Evolutionary conservation across 1,140 invertebrate species (phyloP), one percentile per base, ranked within the genome.

Genomic region (Drosophila suzukii): DNA sequence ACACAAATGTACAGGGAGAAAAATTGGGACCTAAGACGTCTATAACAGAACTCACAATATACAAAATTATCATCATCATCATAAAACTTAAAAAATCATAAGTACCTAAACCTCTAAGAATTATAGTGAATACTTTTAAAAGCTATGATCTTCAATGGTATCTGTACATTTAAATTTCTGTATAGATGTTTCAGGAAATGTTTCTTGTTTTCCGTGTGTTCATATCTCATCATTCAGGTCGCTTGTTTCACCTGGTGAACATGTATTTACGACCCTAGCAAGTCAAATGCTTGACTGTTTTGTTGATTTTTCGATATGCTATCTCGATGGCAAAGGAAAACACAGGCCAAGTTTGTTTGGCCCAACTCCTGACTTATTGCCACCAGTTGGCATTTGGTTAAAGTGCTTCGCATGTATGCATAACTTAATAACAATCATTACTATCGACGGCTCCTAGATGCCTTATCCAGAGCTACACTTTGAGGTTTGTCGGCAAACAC

Each of bases 351-450:
- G 39, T 61, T 61, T 55, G 55, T 78, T 71, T 66, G 56, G 57
- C 57, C 63, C 65, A 58, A 34, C 59, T 60, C 74, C 67, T 85
- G 81, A 68, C 54, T 70, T 84, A 74, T 55, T 46, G 49, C 55
- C 53, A 63, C 44, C 74, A 71, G 81, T 78, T 81, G 65, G 41
- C 70, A 78, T 77, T 75, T 65, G 60, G 66, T 78, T 79, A 61
- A 78, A 85, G 82, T 75, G 78, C 70, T 62, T 57, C 60, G 47
- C 49, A 38, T 38, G 38, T 44, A 56, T 58, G 56, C 51, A 65
- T 88, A 86, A 79, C 67, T 82, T 88, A 86, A 86, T 88, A 88
- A 86, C 78, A 78, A 86, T 86, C 66, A 86, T 82, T 88, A 88
- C 51, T 82, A 86, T 86, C 78, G 83, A 86, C 56, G 62, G 71